These are phyloP conservation scores for Symphodus melops DNA, from an alignment of 2,113 vertebrate species.

Conservation along the genomic window DNA sequence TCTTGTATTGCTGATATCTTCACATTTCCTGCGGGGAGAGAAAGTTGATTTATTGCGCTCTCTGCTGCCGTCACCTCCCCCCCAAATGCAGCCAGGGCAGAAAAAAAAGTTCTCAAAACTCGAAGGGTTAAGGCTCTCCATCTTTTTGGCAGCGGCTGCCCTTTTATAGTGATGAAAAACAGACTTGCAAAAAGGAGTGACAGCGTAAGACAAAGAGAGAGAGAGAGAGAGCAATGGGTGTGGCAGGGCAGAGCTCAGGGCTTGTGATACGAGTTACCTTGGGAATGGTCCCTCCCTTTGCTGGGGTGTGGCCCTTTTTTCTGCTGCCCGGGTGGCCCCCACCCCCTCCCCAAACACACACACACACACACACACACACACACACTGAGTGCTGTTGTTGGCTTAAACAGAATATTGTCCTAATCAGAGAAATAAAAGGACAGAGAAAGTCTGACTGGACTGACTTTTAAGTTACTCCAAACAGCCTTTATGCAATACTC, in stretches of 20 bases:
- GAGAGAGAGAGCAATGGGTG: constrained; percentile 72
- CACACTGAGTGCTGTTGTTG: constrained; percentile 30
- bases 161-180: constrained; percentile 70
- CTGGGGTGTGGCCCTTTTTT: constrained; percentile 72
- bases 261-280: constrained; percentile 78
- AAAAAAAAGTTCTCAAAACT: constrained; percentile 15
- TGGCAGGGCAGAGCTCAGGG: constrained; percentile 71
- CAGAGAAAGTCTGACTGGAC: neutral
- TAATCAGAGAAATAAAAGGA: constrained; percentile 2
- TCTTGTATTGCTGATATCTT: constrained; percentile 21
- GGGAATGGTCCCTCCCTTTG: constrained; percentile 70
- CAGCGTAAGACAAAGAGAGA: constrained; percentile 6
- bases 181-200: constrained; percentile 33
- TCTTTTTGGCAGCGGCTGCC: constrained; percentile 44
- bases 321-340: constrained; percentile 38
- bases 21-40: constrained; percentile 25
- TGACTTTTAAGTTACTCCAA: constrained; percentile 7
- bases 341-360: constrained; percentile 26
- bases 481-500: neutral
- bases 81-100: constrained; percentile 42
- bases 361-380: neutral
- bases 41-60: constrained; percentile 43
- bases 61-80: constrained; percentile 32
- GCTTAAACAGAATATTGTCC: constrained; percentile 13
- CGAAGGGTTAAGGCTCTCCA: constrained; percentile 21